Conservation (phyloP, 2,888 invertebrate species). For the Pachliopta kotzebuea region DNA sequence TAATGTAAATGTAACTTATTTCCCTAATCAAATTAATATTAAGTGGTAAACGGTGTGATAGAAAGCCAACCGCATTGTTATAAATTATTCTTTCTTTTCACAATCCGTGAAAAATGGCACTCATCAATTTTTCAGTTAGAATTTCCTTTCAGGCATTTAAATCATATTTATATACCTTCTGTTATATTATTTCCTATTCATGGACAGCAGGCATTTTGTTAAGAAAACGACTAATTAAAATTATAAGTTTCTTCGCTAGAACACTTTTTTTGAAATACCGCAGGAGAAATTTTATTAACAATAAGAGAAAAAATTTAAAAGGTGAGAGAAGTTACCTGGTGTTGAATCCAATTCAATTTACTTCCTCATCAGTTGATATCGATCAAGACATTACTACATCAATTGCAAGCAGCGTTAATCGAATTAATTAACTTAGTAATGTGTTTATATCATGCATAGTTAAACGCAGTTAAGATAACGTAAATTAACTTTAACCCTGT, state of each 20-base stretch:
- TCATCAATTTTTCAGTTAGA: conserved; percentile 29
- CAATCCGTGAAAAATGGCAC: conserved; percentile 28
- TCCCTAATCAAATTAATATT: neutral
- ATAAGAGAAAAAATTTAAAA: too few relatives aligned
- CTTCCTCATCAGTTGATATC: neutral
- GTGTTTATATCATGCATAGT: conserved; percentile 19
- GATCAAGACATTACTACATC: too few relatives aligned
- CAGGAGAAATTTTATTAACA: too few relatives aligned
- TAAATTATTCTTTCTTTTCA: conserved; percentile 27
- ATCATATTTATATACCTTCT: conserved; percentile 17
- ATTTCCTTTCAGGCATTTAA: conserved; percentile 14
- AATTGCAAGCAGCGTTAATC: neutral
- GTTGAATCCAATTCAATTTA: neutral
- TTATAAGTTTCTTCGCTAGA: too few relatives aligned
- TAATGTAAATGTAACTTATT: too few relatives aligned
- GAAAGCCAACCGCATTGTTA: conserved; percentile 18
- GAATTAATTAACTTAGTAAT: conserved; percentile 21
- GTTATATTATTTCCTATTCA: conserved; percentile 10
- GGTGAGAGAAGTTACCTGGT: too few relatives aligned
- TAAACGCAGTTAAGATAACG: neutral
- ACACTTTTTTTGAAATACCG: too few relatives aligned
- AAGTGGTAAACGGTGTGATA: conserved; percentile 18
- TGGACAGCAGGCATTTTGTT: too few relatives aligned
- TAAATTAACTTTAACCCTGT: neutral
- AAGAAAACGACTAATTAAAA: too few relatives aligned